phyloP scores from a whole-genome alignment of 2,888 invertebrate genomes.

The Empis livida region DNA sequence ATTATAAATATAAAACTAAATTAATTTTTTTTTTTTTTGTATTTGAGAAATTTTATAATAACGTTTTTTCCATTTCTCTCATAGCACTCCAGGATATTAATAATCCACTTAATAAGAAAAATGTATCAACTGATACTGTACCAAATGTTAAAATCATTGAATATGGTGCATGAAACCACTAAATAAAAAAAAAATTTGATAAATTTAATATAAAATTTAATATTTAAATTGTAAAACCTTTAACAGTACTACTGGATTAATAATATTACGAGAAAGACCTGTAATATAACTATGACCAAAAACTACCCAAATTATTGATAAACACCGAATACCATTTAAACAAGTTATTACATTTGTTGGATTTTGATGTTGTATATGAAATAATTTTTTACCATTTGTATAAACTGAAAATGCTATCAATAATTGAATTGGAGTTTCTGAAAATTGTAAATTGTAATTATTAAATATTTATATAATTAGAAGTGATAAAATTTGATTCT shows the following conservation, averaged over 20 bases:
- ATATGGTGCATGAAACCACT: slow-evolving; percentile 8
- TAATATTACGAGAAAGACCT: background rate
- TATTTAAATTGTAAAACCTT: background rate
- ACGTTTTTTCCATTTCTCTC: slow-evolving; percentile 13
- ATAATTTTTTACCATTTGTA: slow-evolving; percentile 21
- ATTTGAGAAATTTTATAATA: background rate
- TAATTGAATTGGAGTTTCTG: background rate
- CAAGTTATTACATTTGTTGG: slow-evolving; percentile 19
- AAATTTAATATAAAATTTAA: background rate
- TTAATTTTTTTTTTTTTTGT: background rate
- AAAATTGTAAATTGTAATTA: background rate
- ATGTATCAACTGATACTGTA: slow-evolving; percentile 42
- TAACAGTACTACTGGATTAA: background rate
- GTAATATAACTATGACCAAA: slow-evolving; percentile 17
- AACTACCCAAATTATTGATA: slow-evolving; percentile 29
- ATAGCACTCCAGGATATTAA: slow-evolving; percentile 27
- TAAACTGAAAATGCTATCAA: slow-evolving; percentile 20
- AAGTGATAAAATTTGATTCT: no score
- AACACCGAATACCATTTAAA: slow-evolving; percentile 23
- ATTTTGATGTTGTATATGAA: slow-evolving; percentile 10
- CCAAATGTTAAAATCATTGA: slow-evolving; percentile 21
- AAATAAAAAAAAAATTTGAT: background rate
- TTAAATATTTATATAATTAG: background rate
- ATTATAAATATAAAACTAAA: background rate
- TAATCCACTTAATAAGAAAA: slow-evolving; percentile 42